These are phyloP conservation scores for Pogonocherus hispidulus DNA, from an alignment of 2,888 invertebrate genomes.

Conservation along the genomic window DNA sequence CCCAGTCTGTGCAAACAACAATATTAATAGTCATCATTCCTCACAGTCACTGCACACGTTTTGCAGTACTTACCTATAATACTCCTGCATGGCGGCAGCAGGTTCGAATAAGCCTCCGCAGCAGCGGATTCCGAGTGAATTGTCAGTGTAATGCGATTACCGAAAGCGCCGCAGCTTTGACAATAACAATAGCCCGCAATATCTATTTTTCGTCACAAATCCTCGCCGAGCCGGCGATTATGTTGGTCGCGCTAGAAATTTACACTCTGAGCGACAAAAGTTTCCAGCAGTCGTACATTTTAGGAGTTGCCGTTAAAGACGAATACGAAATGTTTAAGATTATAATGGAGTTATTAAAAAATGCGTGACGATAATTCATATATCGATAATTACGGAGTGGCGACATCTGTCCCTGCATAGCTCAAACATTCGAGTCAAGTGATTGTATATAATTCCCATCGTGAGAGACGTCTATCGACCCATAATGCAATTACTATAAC, in stretches of 20 bases:
- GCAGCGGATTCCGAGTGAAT: constrained; percentile 16
- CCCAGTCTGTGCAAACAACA: no score
- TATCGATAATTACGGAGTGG: no score
- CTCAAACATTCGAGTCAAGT: no score
- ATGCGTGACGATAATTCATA: no score
- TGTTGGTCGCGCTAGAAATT: not conserved
- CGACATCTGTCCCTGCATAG: no score
- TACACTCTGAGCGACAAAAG: not conserved
- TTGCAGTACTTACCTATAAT: not conserved
- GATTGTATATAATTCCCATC: no score
- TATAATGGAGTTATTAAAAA: no score
- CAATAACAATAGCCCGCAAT: constrained; percentile 48
- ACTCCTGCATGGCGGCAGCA: constrained; percentile 15
- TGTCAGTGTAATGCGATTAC: constrained; percentile 46
- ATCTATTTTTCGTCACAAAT: constrained; percentile 49
- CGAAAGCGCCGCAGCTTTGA: constrained; percentile 34
- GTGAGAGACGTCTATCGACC: no score
- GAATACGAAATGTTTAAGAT: not conserved
- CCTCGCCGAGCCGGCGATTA: constrained; percentile 35
- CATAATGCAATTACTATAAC: no score
- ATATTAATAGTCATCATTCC: no score
- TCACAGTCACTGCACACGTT: constrained; percentile 7
- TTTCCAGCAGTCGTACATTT: not conserved
- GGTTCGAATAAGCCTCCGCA: constrained; percentile 13
- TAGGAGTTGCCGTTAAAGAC: not conserved